phyloP scores from a whole-genome alignment of 1,140 invertebrate species.

The Lithobius niger region DNA sequence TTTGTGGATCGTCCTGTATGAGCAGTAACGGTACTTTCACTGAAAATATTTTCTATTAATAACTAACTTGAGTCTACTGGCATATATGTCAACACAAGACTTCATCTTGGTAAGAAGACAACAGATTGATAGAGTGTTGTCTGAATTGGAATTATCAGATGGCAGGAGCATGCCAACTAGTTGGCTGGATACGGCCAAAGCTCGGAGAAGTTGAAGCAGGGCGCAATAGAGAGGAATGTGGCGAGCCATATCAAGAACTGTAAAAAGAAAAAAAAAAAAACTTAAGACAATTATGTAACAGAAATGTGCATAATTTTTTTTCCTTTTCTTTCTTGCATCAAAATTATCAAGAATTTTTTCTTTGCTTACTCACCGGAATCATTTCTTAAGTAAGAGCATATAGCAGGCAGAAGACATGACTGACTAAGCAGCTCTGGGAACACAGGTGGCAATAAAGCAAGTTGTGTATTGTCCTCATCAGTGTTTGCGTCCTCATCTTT shows the following conservation, averaged over 20 bases:
- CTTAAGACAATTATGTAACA: slow-evolving; percentile 6
- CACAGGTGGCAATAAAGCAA: slow-evolving; percentile 39
- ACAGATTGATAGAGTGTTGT: slow-evolving; percentile 41
- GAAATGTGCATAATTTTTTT: slow-evolving; percentile 1
- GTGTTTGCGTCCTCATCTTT: slow-evolving; percentile 26
- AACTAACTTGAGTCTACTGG: slow-evolving; percentile 58
- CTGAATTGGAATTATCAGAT: slow-evolving; percentile 18
- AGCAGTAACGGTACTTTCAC: too few species aligned
- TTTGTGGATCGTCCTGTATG: too few species aligned
- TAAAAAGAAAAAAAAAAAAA: slow-evolving; percentile 14
- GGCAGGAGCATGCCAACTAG: slow-evolving; percentile 53
- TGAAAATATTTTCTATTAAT: too few species aligned
- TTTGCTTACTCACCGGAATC: slow-evolving; percentile 52
- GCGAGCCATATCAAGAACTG: slow-evolving; percentile 81
- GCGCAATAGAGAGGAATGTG: slow-evolving; percentile 83
- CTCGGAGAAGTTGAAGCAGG: slow-evolving; percentile 62
- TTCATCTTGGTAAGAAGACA: slow-evolving; percentile 72
- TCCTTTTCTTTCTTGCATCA: slow-evolving; percentile 9
- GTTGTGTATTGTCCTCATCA: slow-evolving; percentile 16
- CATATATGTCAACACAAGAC: slow-evolving; percentile 78
- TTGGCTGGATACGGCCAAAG: slow-evolving; percentile 53
- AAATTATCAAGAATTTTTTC: background rate
- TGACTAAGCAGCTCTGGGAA: slow-evolving; percentile 61
- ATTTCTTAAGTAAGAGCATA: slow-evolving; percentile 82
- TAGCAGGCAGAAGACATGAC: slow-evolving; percentile 71